phyloP scores from a whole-genome alignment of 92 coral and sea anemone species.

The Bergia sp. region DNA sequence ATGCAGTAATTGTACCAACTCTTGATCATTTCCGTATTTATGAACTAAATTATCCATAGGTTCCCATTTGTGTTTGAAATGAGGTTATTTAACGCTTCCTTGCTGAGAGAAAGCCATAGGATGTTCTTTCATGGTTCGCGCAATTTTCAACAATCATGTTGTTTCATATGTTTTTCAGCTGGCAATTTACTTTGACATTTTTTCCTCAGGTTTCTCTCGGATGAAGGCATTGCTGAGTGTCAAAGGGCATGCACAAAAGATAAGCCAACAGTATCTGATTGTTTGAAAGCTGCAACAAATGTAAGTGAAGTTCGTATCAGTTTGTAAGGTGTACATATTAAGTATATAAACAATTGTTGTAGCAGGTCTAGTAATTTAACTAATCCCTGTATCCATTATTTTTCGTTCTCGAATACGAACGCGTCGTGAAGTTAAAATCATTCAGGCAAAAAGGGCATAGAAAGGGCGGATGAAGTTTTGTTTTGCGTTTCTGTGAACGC shows the following conservation, averaged over 20 bases:
- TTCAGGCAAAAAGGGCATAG: neutral
- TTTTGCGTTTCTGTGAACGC: constrained; percentile 47
- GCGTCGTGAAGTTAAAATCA: neutral
- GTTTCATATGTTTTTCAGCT: constrained; percentile 31
- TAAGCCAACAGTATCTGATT: constrained; percentile 77
- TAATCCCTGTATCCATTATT: neutral
- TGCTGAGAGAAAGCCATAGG: constrained; percentile 41
- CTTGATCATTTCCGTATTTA: constrained; percentile 10
- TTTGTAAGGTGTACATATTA: constrained; percentile 8
- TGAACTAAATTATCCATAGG: constrained; percentile 17
- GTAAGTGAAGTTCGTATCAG: constrained; percentile 66
- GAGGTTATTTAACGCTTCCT: constrained; percentile 42
- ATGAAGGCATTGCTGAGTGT: constrained; percentile 96
- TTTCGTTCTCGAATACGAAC: constrained; percentile 5
- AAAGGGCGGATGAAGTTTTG: constrained; percentile 39
- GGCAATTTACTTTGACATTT: neutral
- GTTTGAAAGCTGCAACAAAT: constrained; percentile 87
- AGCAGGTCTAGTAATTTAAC: neutral
- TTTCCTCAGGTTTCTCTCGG: constrained; percentile 83
- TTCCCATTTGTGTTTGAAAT: constrained; percentile 19
- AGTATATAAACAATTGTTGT: constrained; percentile 29
- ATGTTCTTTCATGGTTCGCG: constrained; percentile 51
- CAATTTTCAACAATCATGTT: neutral
- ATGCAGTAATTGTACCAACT: constrained; percentile 12
- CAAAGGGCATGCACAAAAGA: constrained; percentile 80